Conservation (phyloP, 2,113 vertebrate species). For the Mastomys natalensis region DNA sequence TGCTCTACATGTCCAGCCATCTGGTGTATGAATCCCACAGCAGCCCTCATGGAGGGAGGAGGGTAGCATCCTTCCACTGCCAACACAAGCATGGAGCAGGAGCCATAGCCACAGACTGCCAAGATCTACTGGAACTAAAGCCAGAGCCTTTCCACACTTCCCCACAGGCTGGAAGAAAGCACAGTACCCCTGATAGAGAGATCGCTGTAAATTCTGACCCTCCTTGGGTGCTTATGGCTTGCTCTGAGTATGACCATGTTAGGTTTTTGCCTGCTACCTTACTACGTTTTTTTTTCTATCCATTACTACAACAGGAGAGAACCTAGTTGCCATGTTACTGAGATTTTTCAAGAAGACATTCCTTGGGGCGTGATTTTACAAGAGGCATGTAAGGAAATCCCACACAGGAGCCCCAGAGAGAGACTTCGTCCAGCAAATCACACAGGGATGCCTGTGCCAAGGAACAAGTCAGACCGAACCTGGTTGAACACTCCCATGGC, state of each 20-base stretch:
- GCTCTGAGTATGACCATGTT: not conserved
- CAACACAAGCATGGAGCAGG: not conserved
- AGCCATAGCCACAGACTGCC: not conserved
- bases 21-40: not conserved
- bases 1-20: not conserved
- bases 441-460: not conserved
- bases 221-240: not conserved
- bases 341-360: conserved; percentile 10
- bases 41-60: not conserved
- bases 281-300: not conserved
- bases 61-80: not conserved
- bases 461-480: fast-evolving
- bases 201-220: not conserved
- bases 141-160: not conserved
- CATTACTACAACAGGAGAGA: not conserved
- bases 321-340: not conserved
- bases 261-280: not conserved
- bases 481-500: not conserved
- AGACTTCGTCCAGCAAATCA: not conserved
- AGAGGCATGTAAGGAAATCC: not conserved
- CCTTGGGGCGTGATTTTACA: not conserved
- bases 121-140: not conserved
- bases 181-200: not conserved
- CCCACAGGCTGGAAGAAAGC: not conserved
- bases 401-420: not conserved